A percentile compares a stretch with the other conserved stretches of the same genome.
Conservation (phyloP, 2,797 vertebrate genomes). For the Anguilla obscura region DNA sequence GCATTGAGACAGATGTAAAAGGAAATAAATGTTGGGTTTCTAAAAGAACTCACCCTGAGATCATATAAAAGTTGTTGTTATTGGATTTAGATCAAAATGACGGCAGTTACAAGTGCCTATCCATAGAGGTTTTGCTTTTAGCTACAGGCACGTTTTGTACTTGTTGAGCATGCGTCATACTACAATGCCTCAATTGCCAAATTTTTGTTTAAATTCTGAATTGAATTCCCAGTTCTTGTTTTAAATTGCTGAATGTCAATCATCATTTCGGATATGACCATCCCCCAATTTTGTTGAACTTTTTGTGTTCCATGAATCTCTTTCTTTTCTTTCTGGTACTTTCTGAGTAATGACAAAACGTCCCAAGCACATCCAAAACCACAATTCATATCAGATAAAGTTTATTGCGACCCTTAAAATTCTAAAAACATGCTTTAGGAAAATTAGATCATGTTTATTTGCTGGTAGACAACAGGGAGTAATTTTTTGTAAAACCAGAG, state of each 20-base stretch:
- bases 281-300: not conserved
- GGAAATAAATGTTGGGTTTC: not conserved
- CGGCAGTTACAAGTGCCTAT: not conserved
- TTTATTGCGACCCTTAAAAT: not conserved
- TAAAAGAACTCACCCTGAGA: too few species aligned
- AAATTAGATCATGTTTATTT: slow-evolving; percentile 59
- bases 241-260: slow-evolving; percentile 12
- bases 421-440: slow-evolving; percentile 36
- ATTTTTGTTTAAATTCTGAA: not conserved
- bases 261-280: not conserved
- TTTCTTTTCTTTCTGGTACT: not conserved
- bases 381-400: not conserved
- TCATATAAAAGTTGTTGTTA: not conserved
- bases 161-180: not conserved
- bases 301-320: not conserved
- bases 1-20: not conserved
- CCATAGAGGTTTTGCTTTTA: not conserved
- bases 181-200: not conserved
- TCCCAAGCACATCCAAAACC: not conserved
- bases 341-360: not conserved
- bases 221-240: not conserved
- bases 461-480: slow-evolving; percentile 51
- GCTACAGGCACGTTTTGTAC: not conserved
- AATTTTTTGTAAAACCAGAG: slow-evolving; percentile 37
- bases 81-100: not conserved